Base-by-base conservation (phyloP, 2,797 vertebrate genomes). In the Sebastes kiyomatsui region DNA sequence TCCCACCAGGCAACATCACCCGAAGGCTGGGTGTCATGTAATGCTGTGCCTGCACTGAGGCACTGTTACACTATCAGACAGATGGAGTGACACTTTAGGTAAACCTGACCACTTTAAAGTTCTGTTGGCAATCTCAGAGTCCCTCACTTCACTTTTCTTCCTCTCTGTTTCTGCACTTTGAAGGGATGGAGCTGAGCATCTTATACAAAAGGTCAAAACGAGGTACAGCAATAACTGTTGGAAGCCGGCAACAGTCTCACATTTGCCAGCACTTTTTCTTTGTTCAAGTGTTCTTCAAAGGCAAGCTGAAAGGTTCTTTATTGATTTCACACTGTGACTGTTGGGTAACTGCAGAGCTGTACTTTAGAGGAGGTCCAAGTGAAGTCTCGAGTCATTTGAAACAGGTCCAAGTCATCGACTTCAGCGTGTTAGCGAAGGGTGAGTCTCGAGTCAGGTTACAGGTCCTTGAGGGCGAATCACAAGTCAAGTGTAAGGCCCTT, bases 311-410 rank as follows among this genome's bases (percentile, higher is more conserved):
- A 78, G 54, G 16, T 30, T 80, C 35, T 80, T 60, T 82, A 90
- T 88, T 84, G 78, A 92, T 92, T 82, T 74, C 66, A 60, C 68
- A 18, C 33, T 33, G 72, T 25, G 58, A 42, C 61, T 65, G 65
- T 67, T 67, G 2, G n/a, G 16, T 46, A 65, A 71, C 52, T 9
- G 30, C 25, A 18, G 38, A 70, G 58, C 33, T 67, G 6, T 71
- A 35, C 52, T 75, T 83, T 22, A 78, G 69, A 65, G 38, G 4
- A 30, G 2, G 28, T 58, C 4, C 72, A 60, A 30, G 72, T 22
- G 27, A 77, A 60, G 7, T 6, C 13, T 49, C 7, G 30, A 75
- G 69, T 68, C 65, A 46, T 38, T 77, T 75, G 56, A 82, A 75
- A 67, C 6, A 1, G 1, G 14, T 59, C 66, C 67, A 73, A 78